Conservation (phyloP, 2,888 invertebrate genomes). For the Leucoma salicis region DNA sequence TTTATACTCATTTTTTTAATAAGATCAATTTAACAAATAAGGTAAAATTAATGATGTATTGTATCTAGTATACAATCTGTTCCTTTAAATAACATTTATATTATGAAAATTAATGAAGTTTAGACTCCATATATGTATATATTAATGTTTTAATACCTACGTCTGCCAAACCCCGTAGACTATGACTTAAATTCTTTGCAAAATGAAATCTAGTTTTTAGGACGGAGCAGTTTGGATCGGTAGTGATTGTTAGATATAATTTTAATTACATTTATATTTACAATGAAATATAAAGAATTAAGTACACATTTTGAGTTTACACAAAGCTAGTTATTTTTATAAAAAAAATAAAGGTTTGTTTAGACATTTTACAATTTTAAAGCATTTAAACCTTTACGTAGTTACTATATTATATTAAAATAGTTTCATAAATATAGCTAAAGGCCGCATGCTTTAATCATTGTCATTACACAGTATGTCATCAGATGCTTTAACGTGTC, state of each 20-base stretch:
- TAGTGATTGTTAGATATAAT: not conserved
- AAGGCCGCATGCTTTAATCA: not conserved
- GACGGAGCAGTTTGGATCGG: too few species aligned
- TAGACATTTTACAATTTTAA: not conserved
- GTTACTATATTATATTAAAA: not conserved
- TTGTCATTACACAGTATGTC: not conserved
- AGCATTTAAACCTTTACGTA: not conserved
- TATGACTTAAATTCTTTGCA: too few species aligned
- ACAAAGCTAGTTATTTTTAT: not conserved
- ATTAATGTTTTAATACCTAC: too few species aligned
- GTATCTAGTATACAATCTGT: not conserved
- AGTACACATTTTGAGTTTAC: not conserved
- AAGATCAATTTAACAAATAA: not conserved
- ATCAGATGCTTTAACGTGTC: conserved; percentile 19
- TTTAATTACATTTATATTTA: conserved; percentile 15
- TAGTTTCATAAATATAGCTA: conserved; percentile 6
- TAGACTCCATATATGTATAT: not conserved
- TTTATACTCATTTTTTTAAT: not conserved
- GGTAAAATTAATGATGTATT: conserved; percentile 4
- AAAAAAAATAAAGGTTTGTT: not conserved
- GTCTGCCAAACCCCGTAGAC: too few species aligned
- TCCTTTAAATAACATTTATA: not conserved
- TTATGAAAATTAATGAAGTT: conserved; percentile 6
- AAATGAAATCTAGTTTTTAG: too few species aligned
- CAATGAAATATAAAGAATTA: conserved; percentile 22